Conservation (phyloP, 2,797 vertebrate species). For the Thripadectes ignobilis region DNA sequence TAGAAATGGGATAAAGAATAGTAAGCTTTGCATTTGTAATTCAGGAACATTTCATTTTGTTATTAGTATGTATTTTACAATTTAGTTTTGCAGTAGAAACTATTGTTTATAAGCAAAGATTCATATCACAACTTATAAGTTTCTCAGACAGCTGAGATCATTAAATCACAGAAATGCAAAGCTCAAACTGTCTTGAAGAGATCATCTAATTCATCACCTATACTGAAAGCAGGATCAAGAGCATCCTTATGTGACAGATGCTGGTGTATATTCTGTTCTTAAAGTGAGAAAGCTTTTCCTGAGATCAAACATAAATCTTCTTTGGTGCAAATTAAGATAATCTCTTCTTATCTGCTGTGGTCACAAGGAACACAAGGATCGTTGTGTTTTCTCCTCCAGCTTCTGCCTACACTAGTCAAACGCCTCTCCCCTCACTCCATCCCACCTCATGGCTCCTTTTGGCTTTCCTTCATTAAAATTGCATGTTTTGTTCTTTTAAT, state of each 20-base stretch:
- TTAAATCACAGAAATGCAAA: not conserved
- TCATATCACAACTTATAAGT: not conserved
- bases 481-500: not conserved
- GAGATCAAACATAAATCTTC: slow-evolving; percentile 7
- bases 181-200: not conserved
- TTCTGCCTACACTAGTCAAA: not conserved
- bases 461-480: not conserved
- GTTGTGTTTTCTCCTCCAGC: accelerated
- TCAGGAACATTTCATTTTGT: accelerated
- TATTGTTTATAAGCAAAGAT: not conserved
- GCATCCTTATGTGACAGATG: not conserved
- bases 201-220: slow-evolving; percentile 13
- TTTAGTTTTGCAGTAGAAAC: not conserved
- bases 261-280: not conserved
- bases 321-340: not conserved
- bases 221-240: not conserved
- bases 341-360: not conserved
- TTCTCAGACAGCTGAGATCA: not conserved
- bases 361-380: not conserved
- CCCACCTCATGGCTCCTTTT: accelerated
- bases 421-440: not conserved
- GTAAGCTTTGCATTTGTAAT: not conserved
- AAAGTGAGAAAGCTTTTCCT: not conserved
- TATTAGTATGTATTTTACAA: not conserved
- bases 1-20: not conserved